Percentiles rank a stretch among this genome's conserved stretches.
These are phyloP conservation scores for Thalassarche chlororhynchos DNA, from an alignment of 2,113 vertebrate genomes.

Conservation along the genomic window DNA sequence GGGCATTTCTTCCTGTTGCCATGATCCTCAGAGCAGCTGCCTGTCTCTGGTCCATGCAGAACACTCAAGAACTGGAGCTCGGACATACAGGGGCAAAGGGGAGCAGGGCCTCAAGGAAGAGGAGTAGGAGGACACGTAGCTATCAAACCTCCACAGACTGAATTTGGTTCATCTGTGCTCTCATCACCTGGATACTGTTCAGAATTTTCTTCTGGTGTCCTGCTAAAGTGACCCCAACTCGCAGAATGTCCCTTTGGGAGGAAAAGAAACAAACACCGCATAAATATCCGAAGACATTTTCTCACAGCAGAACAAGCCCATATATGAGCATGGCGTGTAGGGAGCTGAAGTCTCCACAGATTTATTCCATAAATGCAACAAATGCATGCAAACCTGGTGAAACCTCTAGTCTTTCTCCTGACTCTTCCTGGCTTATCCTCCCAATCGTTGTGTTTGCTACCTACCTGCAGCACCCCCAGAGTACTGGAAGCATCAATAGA, in stretches of 20 bases:
- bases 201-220: constrained; percentile 99
- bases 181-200: constrained; percentile 98
- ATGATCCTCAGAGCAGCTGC: constrained; percentile 64
- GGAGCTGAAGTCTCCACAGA: not conserved
- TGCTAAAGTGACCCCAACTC: constrained; percentile 91
- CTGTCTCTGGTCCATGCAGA: constrained; percentile 59
- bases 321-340: rapidly evolving
- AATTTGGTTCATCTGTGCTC: constrained; percentile 98
- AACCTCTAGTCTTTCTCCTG: not conserved
- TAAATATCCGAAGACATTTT: not conserved
- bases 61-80: constrained; percentile 36
- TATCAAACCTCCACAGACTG: constrained; percentile 96
- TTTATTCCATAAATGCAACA: not conserved
- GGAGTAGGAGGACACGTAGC: constrained; percentile 23
- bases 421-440: not conserved
- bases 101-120: constrained; percentile 65
- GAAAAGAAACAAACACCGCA: constrained; percentile 20
- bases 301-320: not conserved
- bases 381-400: not conserved
- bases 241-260: constrained; percentile 88
- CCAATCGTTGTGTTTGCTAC: not conserved
- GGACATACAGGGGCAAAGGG: constrained; percentile 46
- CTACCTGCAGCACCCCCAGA: not conserved
- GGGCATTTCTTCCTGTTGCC: constrained; percentile 58
- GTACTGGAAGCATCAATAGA: not conserved